Conservation (phyloP, 2,113 vertebrate species). For the Clarias batrachus region DNA sequence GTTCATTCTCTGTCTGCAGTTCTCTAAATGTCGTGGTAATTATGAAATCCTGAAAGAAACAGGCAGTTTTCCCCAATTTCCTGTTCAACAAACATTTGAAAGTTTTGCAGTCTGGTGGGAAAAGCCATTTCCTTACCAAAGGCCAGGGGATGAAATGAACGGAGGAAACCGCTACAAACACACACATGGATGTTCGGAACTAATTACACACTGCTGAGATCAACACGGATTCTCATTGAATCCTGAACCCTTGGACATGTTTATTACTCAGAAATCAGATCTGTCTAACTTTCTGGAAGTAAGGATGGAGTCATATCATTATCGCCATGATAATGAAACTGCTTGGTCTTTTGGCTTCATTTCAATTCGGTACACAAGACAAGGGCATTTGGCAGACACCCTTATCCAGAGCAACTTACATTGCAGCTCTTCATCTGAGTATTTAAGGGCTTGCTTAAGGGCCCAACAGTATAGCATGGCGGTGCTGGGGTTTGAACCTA, state of each 20-base stretch:
- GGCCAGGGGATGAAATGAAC: constrained; percentile 27
- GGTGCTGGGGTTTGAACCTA: too few relatives aligned
- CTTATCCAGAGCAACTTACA: too few relatives aligned
- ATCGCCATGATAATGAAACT: background rate
- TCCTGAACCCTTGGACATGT: background rate
- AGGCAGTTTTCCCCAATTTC: constrained; percentile 50
- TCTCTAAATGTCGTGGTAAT: constrained; percentile 28
- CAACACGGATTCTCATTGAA: background rate
- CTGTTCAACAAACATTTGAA: constrained; percentile 44
- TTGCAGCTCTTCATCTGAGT: too few relatives aligned
- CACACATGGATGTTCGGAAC: background rate
- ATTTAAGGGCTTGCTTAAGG: too few relatives aligned
- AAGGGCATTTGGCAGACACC: too few relatives aligned
- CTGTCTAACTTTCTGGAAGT: background rate
- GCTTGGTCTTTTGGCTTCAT: constrained; percentile 5
- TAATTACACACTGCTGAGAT: constrained; percentile 1
- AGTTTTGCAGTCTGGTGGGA: constrained; percentile 43
- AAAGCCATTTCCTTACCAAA: constrained; percentile 45
- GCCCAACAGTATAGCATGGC: too few relatives aligned
- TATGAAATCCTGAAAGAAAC: constrained; percentile 50
- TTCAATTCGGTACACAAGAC: background rate
- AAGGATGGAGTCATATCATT: background rate
- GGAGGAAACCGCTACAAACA: constrained; percentile 4
- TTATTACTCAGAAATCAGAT: constrained; percentile 6
- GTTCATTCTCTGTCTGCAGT: constrained; percentile 20